Evolutionary conservation across 2,113 vertebrate genomes (phyloP).

Genomic region (Nothobranchius furzeri): DNA sequence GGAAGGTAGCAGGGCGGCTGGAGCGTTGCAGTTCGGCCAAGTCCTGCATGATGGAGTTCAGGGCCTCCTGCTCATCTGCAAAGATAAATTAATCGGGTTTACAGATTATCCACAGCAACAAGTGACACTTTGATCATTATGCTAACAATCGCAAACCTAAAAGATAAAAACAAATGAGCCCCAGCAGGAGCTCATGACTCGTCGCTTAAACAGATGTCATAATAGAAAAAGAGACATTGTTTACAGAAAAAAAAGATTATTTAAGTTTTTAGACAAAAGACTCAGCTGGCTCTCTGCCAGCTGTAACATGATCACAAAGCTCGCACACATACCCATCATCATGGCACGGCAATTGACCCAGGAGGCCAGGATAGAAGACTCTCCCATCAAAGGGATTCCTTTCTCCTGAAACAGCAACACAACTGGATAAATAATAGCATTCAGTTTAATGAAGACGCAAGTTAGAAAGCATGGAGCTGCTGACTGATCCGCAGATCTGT

Average conservation of each 20-base stretch:
- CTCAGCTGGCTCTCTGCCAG: slow-evolving; percentile 11
- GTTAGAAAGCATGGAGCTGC: background rate
- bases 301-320: slow-evolving; percentile 14
- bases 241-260: background rate
- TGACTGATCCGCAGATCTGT: background rate
- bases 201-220: background rate
- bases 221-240: slow-evolving; percentile 14
- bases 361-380: slow-evolving; percentile 83
- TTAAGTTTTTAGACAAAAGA: slow-evolving; percentile 23
- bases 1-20: slow-evolving; percentile 87
- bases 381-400: slow-evolving; percentile 88
- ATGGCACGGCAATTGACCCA: slow-evolving; percentile 79
- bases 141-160: background rate
- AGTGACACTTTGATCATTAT: background rate
- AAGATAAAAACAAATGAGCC: background rate
- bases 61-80: slow-evolving; percentile 93
- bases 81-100: background rate
- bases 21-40: slow-evolving; percentile 96
- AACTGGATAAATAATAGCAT: slow-evolving; percentile 12
- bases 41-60: slow-evolving; percentile 99
- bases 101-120: background rate
- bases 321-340: slow-evolving; percentile 85
- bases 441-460: slow-evolving; percentile 1
- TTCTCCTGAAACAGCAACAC: slow-evolving; percentile 73
- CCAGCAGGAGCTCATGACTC: background rate